Evolutionary conservation across 1,140 invertebrate genomes (phyloP).

Genomic region (Aphaenogaster rudis): DNA sequence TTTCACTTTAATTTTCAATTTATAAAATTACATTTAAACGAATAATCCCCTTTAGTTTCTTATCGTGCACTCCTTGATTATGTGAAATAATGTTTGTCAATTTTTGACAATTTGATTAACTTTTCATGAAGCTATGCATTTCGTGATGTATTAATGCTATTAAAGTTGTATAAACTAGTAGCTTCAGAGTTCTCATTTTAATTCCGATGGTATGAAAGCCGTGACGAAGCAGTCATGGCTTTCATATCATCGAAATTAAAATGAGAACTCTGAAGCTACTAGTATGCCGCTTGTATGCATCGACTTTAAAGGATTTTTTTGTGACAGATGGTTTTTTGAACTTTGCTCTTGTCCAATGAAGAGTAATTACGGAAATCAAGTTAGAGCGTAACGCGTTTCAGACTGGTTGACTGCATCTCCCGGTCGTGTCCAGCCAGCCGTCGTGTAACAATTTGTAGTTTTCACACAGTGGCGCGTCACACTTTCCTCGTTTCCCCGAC

Average conservation of each 20-base stretch:
- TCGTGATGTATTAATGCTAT: background rate
- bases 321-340: slow-evolving; percentile 43
- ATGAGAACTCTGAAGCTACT: no score
- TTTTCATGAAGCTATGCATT: background rate
- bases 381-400: slow-evolving; percentile 49
- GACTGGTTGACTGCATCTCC: slow-evolving; percentile 32
- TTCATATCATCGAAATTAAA: no score
- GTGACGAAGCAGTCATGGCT: no score
- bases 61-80: background rate
- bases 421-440: slow-evolving; percentile 16
- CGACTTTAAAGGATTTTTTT: slow-evolving; percentile 32
- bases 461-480: slow-evolving; percentile 24
- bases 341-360: slow-evolving; percentile 44
- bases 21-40: background rate
- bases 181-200: slow-evolving; percentile 5
- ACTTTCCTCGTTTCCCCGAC: slow-evolving; percentile 36
- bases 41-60: background rate
- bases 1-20: background rate
- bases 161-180: background rate
- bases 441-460: slow-evolving; percentile 59
- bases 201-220: background rate
- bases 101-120: background rate
- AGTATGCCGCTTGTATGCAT: background rate
- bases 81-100: background rate
- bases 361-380: slow-evolving; percentile 49